Conservation (phyloP, 2,888 invertebrate genomes). For the Ametastegia equiseti region DNA sequence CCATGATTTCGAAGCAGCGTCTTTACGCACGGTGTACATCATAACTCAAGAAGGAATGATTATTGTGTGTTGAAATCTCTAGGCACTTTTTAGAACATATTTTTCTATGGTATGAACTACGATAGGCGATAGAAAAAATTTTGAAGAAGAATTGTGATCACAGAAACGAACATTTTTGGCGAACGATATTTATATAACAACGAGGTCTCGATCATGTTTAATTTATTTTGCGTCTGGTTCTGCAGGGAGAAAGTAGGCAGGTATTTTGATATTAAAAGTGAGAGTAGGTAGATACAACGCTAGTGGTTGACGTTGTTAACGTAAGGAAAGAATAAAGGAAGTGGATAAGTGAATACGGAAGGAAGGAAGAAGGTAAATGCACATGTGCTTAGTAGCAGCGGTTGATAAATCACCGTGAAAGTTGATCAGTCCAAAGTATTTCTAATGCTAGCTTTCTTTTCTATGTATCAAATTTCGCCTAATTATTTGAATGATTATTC, state of each 20-base stretch:
- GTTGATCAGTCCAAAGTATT: constrained; percentile 34
- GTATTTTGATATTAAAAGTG: constrained; percentile 68
- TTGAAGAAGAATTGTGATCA: neutral
- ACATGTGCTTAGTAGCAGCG: neutral
- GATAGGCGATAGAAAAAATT: neutral
- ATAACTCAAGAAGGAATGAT: neutral
- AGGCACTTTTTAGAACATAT: neutral
- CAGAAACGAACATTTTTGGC: neutral
- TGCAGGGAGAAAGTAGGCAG: constrained; percentile 62
- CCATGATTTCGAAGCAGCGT: neutral
- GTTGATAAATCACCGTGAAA: constrained; percentile 42
- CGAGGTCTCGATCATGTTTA: neutral
- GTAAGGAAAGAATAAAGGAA: constrained; percentile 33
- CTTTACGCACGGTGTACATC: neutral
- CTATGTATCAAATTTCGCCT: neutral
- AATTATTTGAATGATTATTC: neutral
- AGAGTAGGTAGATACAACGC: constrained; percentile 56
- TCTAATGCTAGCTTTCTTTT: constrained; percentile 18
- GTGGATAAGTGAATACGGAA: constrained; percentile 23
- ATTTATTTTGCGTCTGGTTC: neutral
- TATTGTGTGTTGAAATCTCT: neutral
- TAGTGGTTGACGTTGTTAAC: constrained; percentile 48
- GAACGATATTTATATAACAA: neutral
- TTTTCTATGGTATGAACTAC: neutral
- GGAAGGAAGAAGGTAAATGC: constrained; percentile 35